Percentiles rank a stretch among this genome's conserved stretches.
Conservation (phyloP, 2,797 vertebrate genomes). For the Odontamblyopus rebecca region DNA sequence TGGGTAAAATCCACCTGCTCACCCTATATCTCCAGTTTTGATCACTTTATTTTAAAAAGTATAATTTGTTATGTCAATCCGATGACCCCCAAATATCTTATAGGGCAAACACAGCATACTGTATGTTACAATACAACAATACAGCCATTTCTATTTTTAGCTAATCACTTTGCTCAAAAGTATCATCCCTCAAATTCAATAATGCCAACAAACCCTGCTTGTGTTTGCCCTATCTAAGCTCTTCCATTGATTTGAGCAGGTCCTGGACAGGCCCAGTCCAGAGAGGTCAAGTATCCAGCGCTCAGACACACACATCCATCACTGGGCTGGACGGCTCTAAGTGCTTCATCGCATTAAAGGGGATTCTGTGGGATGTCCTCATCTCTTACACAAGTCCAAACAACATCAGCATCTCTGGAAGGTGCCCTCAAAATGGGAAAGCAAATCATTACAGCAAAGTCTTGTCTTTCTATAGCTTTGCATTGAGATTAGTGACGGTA, state of each 20-base stretch:
- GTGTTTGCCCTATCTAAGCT: slow-evolving; percentile 13
- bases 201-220: background rate
- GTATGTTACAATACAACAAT: background rate
- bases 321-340: slow-evolving; percentile 43
- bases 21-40: background rate
- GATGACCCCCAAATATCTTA: background rate
- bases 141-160: background rate
- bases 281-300: slow-evolving; percentile 21
- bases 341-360: slow-evolving; percentile 51
- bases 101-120: background rate
- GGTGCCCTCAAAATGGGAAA: slow-evolving; percentile 48
- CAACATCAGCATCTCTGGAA: slow-evolving; percentile 50
- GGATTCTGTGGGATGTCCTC: slow-evolving; percentile 53
- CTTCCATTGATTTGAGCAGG: slow-evolving; percentile 34
- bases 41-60: background rate
- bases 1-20: no score
- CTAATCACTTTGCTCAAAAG: background rate
- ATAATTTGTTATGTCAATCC: background rate
- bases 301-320: slow-evolving; percentile 52
- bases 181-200: background rate
- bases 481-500: background rate
- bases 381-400: slow-evolving; percentile 45
- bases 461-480: slow-evolving; percentile 33
- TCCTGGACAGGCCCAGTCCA: slow-evolving; percentile 14
- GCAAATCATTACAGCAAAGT: slow-evolving; percentile 25